These are phyloP conservation scores for Diadegma fenestrale DNA, from an alignment of 2,888 invertebrate genomes.

Conservation along the genomic window DNA sequence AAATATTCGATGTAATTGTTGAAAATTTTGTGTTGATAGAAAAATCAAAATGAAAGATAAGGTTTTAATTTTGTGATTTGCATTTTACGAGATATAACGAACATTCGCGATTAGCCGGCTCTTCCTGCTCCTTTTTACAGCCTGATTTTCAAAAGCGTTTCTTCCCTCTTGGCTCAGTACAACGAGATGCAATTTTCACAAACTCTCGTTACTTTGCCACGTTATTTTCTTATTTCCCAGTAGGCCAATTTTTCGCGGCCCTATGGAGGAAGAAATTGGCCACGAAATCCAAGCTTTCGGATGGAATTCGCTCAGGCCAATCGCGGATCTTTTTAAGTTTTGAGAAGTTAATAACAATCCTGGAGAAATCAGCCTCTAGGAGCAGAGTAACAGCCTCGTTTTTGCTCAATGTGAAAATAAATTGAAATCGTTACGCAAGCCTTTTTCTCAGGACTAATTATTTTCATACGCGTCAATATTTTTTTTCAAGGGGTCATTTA, in stretches of 20 bases:
- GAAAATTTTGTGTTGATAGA: not conserved
- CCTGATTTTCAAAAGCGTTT: constrained; percentile 1
- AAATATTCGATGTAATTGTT: not conserved
- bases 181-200: constrained; percentile 45
- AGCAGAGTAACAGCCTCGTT: not conserved
- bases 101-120: not conserved
- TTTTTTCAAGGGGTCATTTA: not conserved
- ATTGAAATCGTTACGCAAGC: not conserved
- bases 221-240: constrained; percentile 60
- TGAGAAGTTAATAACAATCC: constrained; percentile 6
- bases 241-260: constrained; percentile 38
- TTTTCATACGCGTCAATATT: not conserved
- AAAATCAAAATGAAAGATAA: not conserved
- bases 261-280: constrained; percentile 17
- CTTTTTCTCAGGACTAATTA: not conserved
- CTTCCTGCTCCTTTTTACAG: not conserved
- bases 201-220: constrained; percentile 9
- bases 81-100: not conserved
- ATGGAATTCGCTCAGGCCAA: not conserved
- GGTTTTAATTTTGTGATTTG: not conserved
- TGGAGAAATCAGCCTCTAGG: not conserved
- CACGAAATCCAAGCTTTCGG: constrained; percentile 1
- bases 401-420: not conserved
- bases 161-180: constrained; percentile 5
- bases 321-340: constrained; percentile 1